phyloP scores from a whole-genome alignment of 1,140 invertebrate genomes.

The Olivierus martensii region DNA sequence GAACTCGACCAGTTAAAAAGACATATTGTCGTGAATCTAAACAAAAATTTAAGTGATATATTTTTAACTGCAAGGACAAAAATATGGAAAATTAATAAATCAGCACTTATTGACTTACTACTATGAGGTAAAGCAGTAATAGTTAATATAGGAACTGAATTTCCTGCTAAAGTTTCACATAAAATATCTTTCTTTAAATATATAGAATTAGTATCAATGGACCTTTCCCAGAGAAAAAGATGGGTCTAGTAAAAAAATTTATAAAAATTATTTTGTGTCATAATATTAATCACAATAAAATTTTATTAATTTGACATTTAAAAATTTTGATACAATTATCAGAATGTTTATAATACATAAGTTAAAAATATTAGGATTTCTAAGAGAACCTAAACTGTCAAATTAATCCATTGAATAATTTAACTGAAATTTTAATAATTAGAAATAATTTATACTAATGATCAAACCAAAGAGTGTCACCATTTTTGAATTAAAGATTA shows the following conservation, averaged over 20 bases:
- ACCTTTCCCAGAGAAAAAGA: conserved; percentile 45
- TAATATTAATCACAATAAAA: too few relatives aligned
- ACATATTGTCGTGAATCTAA: conserved; percentile 35
- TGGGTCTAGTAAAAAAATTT: conserved; percentile 37
- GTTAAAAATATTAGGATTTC: too few relatives aligned
- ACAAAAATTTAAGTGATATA: neutral
- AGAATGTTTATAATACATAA: too few relatives aligned
- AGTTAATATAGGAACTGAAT: conserved; percentile 62
- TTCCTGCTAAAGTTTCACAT: conserved; percentile 56
- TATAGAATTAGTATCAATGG: conserved; percentile 26
- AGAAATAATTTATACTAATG: too few relatives aligned
- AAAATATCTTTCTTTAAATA: conserved; percentile 48
- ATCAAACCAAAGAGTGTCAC: too few relatives aligned
- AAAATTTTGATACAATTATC: too few relatives aligned
- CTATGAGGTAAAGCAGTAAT: conserved; percentile 44
- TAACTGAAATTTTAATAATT: too few relatives aligned
- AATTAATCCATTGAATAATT: too few relatives aligned
- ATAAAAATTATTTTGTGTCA: too few relatives aligned
- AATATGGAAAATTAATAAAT: neutral
- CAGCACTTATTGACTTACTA: conserved; percentile 3
- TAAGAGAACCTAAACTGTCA: too few relatives aligned
- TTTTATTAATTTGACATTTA: too few relatives aligned
- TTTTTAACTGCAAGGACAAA: neutral
- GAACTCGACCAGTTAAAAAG: conserved; percentile 77
- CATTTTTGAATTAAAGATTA: too few relatives aligned